These are phyloP conservation scores for Scaeva pyrastri DNA, from an alignment of 2,888 invertebrate genomes.

Conservation along the genomic window DNA sequence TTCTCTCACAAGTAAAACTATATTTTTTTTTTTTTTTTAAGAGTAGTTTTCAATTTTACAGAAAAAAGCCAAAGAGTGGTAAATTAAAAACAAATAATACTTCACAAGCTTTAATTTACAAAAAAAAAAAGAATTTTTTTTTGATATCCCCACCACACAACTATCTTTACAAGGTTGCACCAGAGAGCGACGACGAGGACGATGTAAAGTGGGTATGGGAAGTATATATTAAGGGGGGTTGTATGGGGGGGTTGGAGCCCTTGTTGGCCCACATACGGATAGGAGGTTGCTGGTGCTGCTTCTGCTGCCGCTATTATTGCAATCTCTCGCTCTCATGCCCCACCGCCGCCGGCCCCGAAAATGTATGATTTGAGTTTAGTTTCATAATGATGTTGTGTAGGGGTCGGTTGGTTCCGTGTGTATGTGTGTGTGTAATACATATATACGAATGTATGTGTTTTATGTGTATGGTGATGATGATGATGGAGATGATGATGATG, in stretches of 20 bases:
- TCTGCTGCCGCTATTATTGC: constrained; percentile 57
- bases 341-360: constrained; percentile 69
- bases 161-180: constrained; percentile 72
- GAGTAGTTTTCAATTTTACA: constrained; percentile 44
- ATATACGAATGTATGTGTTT: constrained; percentile 8
- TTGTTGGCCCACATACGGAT: constrained; percentile 74
- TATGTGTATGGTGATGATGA: constrained; percentile 32
- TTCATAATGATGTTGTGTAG: constrained; percentile 51
- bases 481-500: constrained; percentile 37
- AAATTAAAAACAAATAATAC: constrained; percentile 67
- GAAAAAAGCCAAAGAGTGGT: constrained; percentile 64
- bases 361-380: constrained; percentile 63
- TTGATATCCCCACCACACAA: constrained; percentile 63
- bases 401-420: not conserved
- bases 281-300: constrained; percentile 53
- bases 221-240: constrained; percentile 46
- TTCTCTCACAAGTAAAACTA: constrained; percentile 73
- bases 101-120: constrained; percentile 74
- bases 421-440: not conserved
- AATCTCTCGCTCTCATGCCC: constrained; percentile 48
- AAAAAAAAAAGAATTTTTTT: constrained; percentile 52
- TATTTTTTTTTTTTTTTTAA: constrained; percentile 33
- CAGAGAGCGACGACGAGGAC: constrained; percentile 58
- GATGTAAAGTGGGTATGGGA: constrained; percentile 44
- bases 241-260: constrained; percentile 52